Conservation (phyloP, 64 coral and sea anemone genomes). For the Stichodactyla helianthus region DNA sequence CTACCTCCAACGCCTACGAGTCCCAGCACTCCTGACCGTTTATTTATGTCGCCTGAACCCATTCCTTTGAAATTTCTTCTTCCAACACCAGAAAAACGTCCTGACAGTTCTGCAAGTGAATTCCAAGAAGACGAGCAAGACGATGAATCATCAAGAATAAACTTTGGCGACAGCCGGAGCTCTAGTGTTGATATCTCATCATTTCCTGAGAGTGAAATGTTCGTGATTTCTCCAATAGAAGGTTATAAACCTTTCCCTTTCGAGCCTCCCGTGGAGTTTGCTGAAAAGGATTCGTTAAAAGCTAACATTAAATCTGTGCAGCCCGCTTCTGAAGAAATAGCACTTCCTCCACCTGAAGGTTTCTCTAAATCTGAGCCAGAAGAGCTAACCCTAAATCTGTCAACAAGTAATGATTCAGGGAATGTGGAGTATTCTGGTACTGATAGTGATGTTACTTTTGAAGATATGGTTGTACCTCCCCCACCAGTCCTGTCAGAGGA, state of each 20-base stretch:
- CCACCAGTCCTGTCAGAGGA: background rate
- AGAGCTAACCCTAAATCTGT: background rate
- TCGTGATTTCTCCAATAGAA: background rate
- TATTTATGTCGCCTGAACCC: background rate
- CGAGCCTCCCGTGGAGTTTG: background rate
- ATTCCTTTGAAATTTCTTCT: slow-evolving; percentile 21
- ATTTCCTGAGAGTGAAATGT: background rate
- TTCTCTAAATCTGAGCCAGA: background rate
- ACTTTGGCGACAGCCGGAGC: slow-evolving; percentile 18
- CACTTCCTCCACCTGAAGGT: background rate
- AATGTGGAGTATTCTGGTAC: background rate
- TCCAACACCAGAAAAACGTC: slow-evolving; percentile 5
- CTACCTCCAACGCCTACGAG: background rate
- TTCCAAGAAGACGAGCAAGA: background rate
- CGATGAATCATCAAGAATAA: background rate
- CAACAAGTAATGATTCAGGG: background rate
- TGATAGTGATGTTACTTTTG: background rate
- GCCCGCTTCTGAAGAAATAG: background rate
- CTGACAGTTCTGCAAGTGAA: too few relatives aligned
- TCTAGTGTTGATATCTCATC: slow-evolving; percentile 18
- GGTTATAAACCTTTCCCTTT: background rate
- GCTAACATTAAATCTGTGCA: background rate
- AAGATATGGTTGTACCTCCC: slow-evolving; percentile 23
- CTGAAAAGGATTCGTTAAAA: background rate
- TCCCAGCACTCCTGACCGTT: background rate